Conservation (phyloP, 1,140 invertebrate species). For the Galleria mellonella region DNA sequence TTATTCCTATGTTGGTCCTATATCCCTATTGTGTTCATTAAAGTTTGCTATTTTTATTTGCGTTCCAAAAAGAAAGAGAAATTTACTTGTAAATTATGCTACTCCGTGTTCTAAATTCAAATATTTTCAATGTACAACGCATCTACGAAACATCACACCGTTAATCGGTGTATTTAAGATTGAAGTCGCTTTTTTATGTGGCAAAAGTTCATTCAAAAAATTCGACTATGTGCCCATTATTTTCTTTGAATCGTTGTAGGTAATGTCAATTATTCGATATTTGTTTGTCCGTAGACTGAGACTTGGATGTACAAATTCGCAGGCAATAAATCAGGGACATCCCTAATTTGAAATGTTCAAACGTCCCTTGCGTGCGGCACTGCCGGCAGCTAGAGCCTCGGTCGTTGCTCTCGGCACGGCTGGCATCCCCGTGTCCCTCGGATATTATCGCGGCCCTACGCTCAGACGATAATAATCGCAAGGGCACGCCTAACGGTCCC, state of each 20-base stretch:
- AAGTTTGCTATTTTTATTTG: too few species aligned
- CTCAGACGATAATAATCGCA: slow-evolving; percentile 28
- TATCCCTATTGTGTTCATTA: too few species aligned
- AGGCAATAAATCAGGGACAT: slow-evolving; percentile 21
- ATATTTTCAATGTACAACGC: too few species aligned
- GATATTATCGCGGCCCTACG: slow-evolving; percentile 24
- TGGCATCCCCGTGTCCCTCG: slow-evolving; percentile 28
- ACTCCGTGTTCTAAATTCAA: too few species aligned
- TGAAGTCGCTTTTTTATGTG: too few species aligned
- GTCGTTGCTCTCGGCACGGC: slow-evolving; percentile 19
- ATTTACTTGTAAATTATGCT: too few species aligned
- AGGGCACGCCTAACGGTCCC: slow-evolving; percentile 25
- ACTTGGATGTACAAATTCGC: slow-evolving; percentile 1
- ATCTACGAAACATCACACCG: too few species aligned
- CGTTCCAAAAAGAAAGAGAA: too few species aligned
- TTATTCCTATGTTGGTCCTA: too few species aligned
- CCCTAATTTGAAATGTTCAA: slow-evolving; percentile 21
- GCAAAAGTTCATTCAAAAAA: too few species aligned
- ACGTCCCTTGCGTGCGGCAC: slow-evolving; percentile 4
- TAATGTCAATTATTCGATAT: slow-evolving; percentile 1
- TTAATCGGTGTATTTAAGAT: too few species aligned
- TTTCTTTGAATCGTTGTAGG: background rate
- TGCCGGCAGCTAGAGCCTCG: slow-evolving; percentile 5
- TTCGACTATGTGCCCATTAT: too few species aligned
- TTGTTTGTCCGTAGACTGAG: background rate